Evolutionary conservation across 2,113 vertebrate genomes (phyloP), one percentile per base, ranked within the genome.

Genomic region (Festucalex cinctus): DNA sequence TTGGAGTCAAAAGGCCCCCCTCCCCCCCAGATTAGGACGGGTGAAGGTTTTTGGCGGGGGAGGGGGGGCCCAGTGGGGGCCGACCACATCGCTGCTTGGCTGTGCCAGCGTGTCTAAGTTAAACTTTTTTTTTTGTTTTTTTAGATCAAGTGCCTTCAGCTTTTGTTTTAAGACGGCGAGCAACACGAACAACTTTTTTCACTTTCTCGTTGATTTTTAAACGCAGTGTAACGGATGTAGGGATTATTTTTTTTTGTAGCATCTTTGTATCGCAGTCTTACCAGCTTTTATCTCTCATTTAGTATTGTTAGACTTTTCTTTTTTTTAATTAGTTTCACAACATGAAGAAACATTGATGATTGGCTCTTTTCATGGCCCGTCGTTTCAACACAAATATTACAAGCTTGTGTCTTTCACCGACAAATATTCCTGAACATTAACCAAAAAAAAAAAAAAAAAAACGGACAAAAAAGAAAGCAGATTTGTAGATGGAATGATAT

Each of bases 221-320:
- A 88, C 83, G 76, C 77, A 74, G 83, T 85, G 74, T 85, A 78
- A 88, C 70, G 77, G 83, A 80, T 84, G 84, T 84, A 75, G 83
- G 87, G 85, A 78, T 78, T 32, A 32, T 32, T 85, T 79, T 70
- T 49, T 69, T 76, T 65, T 37, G 65, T 85, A 83, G 73, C 71
- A 78, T 89, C 73, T 85, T 88, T 80, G 70, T 91, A 91, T 93
- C 83, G 89, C 89, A 91, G 92, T 94, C 89, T 94, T 94, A 95
- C 95, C 93, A 92, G 61, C 78, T 89, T 93, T 90, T 90, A 77
- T 90, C 86, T 83, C 82, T 58, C 17, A 1, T 86, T 88, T 88
- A 89, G 82, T 71, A 65, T 65, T 75, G 51, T 75, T 60, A 1
- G 57, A 22, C 59, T 24, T 43, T 80, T 76, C 83, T 56, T 83